A percentile compares a stretch with the other conserved stretches of the same genome.
Conservation (phyloP, 2,113 vertebrate genomes). For the Anas platyrhynchos region DNA sequence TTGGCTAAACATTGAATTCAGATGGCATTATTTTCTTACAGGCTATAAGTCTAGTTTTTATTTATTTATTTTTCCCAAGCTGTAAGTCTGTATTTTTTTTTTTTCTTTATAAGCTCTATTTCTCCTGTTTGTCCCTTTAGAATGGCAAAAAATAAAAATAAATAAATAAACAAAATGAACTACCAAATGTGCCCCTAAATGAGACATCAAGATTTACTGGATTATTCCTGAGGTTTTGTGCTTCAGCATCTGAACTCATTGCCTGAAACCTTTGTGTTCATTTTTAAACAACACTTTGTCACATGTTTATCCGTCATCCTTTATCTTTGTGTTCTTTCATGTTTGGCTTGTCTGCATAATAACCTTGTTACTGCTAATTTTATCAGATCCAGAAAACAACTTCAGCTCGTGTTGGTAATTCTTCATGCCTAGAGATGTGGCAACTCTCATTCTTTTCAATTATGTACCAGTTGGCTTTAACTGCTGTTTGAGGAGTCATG, state of each 20-base stretch:
- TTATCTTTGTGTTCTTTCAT: slow-evolving; percentile 36
- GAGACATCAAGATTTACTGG: slow-evolving; percentile 34
- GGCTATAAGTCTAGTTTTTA: neutral
- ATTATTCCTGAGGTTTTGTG: neutral
- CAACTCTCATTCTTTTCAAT: slow-evolving; percentile 45
- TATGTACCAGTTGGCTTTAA: slow-evolving; percentile 32
- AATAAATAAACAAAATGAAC: neutral
- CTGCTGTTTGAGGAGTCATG: slow-evolving; percentile 20
- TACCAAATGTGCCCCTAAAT: slow-evolving; percentile 10
- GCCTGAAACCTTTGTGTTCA: slow-evolving; percentile 18
- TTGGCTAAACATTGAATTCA: slow-evolving; percentile 72
- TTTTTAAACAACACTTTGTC: slow-evolving; percentile 31
- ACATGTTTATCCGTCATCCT: slow-evolving; percentile 4
- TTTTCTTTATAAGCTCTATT: neutral
- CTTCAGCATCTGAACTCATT: neutral
- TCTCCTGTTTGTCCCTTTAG: neutral
- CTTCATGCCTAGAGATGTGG: slow-evolving; percentile 16
- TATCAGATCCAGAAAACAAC: slow-evolving; percentile 45
- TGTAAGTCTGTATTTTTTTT: neutral
- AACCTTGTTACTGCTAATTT: slow-evolving; percentile 57
- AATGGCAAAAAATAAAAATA: neutral
- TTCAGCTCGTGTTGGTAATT: slow-evolving; percentile 25
- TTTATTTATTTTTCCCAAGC: neutral
- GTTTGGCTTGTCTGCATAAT: slow-evolving; percentile 49
- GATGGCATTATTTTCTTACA: slow-evolving; percentile 38